These are phyloP conservation scores for Deroptyus accipitrinus DNA, from an alignment of 2,113 vertebrate species.

Conservation along the genomic window DNA sequence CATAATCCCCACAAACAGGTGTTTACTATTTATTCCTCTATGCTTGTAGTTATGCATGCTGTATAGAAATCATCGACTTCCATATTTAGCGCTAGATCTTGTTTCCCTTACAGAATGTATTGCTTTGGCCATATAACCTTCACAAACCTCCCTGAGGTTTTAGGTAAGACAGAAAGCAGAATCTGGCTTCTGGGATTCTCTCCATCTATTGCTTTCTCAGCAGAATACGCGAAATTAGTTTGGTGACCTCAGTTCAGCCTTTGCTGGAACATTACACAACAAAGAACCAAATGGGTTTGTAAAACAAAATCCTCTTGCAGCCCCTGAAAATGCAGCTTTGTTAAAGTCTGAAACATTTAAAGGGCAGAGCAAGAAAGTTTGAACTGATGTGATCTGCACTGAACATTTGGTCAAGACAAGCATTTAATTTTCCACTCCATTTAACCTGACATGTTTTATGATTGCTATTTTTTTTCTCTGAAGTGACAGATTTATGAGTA, in stretches of 20 bases:
- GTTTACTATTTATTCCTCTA: not conserved
- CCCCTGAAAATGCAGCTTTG: not conserved
- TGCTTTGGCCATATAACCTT: not conserved
- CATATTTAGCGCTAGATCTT: not conserved
- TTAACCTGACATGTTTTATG: conserved; percentile 12
- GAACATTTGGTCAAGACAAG: conserved; percentile 15
- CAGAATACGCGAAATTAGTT: not conserved
- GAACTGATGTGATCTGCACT: not conserved
- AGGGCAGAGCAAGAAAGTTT: not conserved
- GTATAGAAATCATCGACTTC: not conserved
- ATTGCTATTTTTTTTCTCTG: not conserved
- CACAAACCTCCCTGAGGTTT: not conserved
- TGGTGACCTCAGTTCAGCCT: not conserved
- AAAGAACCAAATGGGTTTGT: not conserved
- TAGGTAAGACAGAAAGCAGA: not conserved
- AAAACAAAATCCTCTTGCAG: not conserved
- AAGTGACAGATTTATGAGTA: conserved; percentile 31
- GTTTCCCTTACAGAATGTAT: not conserved
- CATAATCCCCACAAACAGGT: not conserved
- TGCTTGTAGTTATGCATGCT: not conserved
- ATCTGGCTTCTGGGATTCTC: not conserved
- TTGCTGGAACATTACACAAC: not conserved
- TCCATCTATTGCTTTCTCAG: not conserved
- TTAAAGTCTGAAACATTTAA: conserved; percentile 4
- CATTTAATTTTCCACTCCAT: conserved; percentile 51